A percentile compares a stretch with the other conserved stretches of the same genome.
Conservation (phyloP, 2,888 invertebrate genomes). For the Polyommatus icarus region DNA sequence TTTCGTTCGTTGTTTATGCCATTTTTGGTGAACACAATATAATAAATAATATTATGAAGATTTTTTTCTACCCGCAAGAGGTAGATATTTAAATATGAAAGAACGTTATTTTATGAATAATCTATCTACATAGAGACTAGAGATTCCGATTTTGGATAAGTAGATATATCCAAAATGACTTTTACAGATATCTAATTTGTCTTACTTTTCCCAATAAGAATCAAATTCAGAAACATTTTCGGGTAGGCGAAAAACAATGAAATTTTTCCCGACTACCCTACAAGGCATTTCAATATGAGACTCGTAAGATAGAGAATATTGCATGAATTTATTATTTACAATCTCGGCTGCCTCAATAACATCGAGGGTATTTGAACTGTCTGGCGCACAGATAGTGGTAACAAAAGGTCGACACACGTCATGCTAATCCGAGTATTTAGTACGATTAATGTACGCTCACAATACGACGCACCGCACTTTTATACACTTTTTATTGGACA, state of each 20-base stretch:
- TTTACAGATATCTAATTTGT: no score
- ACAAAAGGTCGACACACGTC: slow-evolving; percentile 16
- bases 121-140: no score
- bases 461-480: background rate
- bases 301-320: background rate
- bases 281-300: background rate
- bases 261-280: background rate
- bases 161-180: no score
- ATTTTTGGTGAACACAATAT: no score
- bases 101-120: no score
- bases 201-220: no score
- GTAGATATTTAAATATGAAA: no score
- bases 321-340: slow-evolving; percentile 10
- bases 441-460: background rate
- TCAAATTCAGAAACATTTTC: no score
- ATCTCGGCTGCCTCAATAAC: background rate
- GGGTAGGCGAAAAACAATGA: background rate
- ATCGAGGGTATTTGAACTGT: slow-evolving; percentile 24
- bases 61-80: no score
- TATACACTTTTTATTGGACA: no score
- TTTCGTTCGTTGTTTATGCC: background rate
- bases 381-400: background rate
- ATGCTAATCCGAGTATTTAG: background rate
- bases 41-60: no score
- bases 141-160: no score